Evolutionary conservation across 2,113 vertebrate species (phyloP), one percentile per base, ranked within the genome.

Genomic region (Lathamus discolor): DNA sequence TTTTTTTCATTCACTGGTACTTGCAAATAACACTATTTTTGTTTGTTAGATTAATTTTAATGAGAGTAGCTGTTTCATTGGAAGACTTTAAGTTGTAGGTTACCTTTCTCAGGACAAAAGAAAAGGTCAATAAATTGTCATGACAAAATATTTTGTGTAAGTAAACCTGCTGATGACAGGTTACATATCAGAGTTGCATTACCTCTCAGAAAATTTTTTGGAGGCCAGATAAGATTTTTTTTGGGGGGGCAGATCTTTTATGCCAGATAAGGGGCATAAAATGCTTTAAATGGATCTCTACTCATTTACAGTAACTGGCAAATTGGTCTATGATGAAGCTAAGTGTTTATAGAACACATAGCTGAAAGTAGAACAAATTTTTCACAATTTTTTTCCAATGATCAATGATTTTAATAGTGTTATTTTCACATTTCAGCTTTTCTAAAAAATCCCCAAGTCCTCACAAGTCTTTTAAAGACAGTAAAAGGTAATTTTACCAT

Each of bases 1-100:
- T 84, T 93, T 90, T 95, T n/a, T 85, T 83, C 39, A 69, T 82
- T 85, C 1, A 1, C 17, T 72, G 33, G 27, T 68, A 72, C 75
- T 92, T 88, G 67, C 27, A 88, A 95, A 90, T n/a, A 86, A 7
- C 17, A 74, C 17, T 78, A 55, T 81, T 97, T 94, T 68, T 91
- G 44, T 59, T 92, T 90, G 11, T 80, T 90, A 76, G 35, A 85
- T 68, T 85, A 80, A 83, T 80, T 85, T 83, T 66, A 86, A 87
- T 73, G 27, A 54, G 12, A 93, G 5, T 17, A 69, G 5, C 7
- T 49, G 11, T 46, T 92, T 93, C 41, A 78, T 91, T 86, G 74
- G 51, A 82, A 80, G 31, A 77, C 31, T 66, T 75, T 35, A 84
- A 48, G 12, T 46, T 70, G 25, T 37, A 75, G 12, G 2, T 80